These are phyloP conservation scores for Xestia ashworthii DNA, from an alignment of 2,888 invertebrate genomes.

Conservation along the genomic window DNA sequence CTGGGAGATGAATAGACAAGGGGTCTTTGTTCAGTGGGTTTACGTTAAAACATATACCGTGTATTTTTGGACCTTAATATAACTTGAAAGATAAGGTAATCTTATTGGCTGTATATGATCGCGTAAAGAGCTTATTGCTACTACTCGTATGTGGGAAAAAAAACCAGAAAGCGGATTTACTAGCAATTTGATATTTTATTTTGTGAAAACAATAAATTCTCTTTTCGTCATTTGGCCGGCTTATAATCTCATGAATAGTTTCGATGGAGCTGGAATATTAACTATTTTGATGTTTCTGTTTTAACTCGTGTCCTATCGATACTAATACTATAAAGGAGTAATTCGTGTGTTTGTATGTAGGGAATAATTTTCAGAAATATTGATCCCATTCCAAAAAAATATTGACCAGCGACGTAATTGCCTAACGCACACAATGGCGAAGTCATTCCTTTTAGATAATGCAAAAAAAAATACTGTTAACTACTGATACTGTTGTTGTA, in stretches of 20 bases:
- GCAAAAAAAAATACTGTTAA: background rate
- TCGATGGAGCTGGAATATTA: background rate
- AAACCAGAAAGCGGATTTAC: conserved; percentile 19
- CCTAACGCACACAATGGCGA: background rate
- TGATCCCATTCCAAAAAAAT: too few species aligned
- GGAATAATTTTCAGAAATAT: too few species aligned
- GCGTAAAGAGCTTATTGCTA: conserved; percentile 13
- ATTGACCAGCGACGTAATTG: background rate
- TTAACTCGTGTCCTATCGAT: background rate
- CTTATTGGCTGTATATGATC: conserved; percentile 19
- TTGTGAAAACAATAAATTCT: conserved; percentile 13
- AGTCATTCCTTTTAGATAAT: background rate
- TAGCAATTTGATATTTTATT: conserved; percentile 16
- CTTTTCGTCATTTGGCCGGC: background rate
- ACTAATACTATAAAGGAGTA: too few species aligned
- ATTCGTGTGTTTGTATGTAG: too few species aligned
- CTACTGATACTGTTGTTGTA: too few species aligned
- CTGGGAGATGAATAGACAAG: conserved; percentile 62
- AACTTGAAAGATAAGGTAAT: conserved; percentile 9
- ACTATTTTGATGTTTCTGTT: background rate
- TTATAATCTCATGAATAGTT: conserved; percentile 5
- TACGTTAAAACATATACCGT: conserved; percentile 38
- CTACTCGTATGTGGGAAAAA: background rate
- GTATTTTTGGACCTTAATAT: conserved; percentile 28
- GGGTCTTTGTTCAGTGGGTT: conserved; percentile 51